These are phyloP conservation scores for Pseudorhiza aurosa DNA, from an alignment of 30 jellyfish, hydroid and myxozoan species.

Conservation along the genomic window DNA sequence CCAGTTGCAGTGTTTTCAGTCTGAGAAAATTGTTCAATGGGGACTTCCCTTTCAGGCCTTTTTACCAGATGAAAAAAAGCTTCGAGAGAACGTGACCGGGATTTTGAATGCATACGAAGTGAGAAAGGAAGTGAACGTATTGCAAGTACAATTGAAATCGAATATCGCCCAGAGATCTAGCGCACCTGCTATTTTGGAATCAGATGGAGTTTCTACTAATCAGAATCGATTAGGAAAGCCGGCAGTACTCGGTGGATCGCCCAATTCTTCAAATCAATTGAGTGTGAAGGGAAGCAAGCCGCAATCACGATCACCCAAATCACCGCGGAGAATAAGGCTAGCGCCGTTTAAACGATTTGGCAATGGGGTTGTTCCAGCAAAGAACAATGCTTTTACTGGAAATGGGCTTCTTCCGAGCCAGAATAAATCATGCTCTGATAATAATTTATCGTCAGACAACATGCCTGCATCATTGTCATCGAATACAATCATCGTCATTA, in stretches of 20 bases:
- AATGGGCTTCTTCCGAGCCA: neutral
- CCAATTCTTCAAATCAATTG: neutral
- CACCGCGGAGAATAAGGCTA: conserved; percentile 27
- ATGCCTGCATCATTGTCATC: conserved; percentile 6
- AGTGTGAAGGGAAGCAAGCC: conserved; percentile 24
- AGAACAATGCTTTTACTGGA: neutral
- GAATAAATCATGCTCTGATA: conserved; percentile 22
- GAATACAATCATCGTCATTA: conserved; percentile 60
- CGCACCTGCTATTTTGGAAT: conserved; percentile 22
- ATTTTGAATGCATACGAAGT: conserved; percentile 80
- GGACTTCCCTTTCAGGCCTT: conserved; percentile 17
- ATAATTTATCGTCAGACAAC: conserved; percentile 45
- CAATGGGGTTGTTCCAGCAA: conserved; percentile 63
- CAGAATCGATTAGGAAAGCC: conserved; percentile 47
- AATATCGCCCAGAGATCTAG: conserved; percentile 1
- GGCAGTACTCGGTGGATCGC: conserved; percentile 59
- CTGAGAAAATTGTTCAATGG: too few species aligned
- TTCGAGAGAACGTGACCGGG: conserved; percentile 65
- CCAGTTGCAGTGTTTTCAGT: too few species aligned
- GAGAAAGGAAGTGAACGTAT: neutral
- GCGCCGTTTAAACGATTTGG: conserved; percentile 28
- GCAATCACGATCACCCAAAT: conserved; percentile 14
- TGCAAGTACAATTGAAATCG: neutral
- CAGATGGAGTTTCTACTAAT: conserved; percentile 6
- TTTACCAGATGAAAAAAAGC: conserved; percentile 64